Evolutionary conservation across 2,113 vertebrate species (phyloP).

Genomic region (Struthidea cinerea): DNA sequence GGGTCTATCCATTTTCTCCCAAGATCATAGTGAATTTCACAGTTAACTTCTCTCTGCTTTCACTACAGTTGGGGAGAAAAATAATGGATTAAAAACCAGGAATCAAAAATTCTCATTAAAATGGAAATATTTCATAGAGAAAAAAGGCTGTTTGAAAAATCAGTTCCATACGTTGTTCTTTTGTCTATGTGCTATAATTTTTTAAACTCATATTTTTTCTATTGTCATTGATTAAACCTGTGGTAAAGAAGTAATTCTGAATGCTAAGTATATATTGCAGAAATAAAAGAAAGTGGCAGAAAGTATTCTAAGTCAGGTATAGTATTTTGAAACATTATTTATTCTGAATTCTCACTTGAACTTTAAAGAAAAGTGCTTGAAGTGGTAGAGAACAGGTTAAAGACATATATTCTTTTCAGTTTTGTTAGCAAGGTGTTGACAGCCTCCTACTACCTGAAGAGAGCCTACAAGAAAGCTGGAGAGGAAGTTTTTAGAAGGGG

Average conservation of each 20-base stretch:
- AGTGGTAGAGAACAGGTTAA: background rate
- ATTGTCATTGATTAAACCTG: background rate
- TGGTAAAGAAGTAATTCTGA: background rate
- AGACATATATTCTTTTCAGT: background rate
- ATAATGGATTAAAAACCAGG: background rate
- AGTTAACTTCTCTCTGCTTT: background rate
- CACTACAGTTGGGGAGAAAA: background rate
- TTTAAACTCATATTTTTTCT: background rate
- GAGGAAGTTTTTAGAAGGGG: background rate
- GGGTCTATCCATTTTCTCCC: background rate
- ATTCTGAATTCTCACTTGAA: background rate
- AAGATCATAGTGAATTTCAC: slow-evolving; percentile 1
- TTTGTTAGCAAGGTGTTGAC: background rate
- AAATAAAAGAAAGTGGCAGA: background rate
- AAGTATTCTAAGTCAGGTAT: background rate
- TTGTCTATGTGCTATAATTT: background rate
- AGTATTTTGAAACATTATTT: background rate
- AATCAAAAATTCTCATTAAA: background rate
- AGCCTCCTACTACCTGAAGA: background rate
- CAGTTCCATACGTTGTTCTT: background rate
- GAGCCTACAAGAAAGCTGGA: background rate
- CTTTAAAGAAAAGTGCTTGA: background rate
- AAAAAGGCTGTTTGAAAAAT: background rate
- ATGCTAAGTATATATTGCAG: background rate
- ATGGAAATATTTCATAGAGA: background rate